Conservation (phyloP, 1,140 invertebrate genomes). For the Drosophila chauvacae region DNA sequence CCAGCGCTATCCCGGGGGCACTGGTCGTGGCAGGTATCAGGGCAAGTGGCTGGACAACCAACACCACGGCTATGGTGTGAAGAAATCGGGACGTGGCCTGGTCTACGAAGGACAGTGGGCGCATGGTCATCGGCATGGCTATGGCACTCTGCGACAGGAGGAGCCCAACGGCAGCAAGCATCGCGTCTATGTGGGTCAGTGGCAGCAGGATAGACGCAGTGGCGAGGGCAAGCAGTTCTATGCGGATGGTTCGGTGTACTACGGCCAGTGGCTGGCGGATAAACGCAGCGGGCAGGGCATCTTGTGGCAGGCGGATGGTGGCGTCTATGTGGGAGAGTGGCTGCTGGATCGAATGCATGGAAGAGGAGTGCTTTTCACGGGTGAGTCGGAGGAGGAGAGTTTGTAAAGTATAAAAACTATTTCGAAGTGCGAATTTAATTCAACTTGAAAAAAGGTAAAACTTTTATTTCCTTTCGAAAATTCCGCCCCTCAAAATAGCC, state of each 20-base stretch:
- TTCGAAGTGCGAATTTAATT: no score
- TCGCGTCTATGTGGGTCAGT: constrained; percentile 85
- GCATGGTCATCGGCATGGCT: constrained; percentile 86
- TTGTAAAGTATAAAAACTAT: no score
- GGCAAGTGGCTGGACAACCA: constrained; percentile 49
- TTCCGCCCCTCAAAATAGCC: constrained; percentile 46
- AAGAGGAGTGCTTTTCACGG: constrained; percentile 77
- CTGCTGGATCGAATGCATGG: constrained; percentile 83
- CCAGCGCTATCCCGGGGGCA: constrained; percentile 53
- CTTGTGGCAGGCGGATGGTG: constrained; percentile 85
- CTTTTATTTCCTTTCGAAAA: background rate
- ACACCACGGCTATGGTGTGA: constrained; percentile 59
- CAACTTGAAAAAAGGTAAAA: no score
- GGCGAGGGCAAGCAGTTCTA: constrained; percentile 84
- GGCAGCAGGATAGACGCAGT: constrained; percentile 84
- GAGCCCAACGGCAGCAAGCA: constrained; percentile 4
- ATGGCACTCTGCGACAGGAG: constrained; percentile 58
- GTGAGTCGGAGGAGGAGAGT: constrained; percentile 55
- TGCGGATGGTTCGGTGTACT: constrained; percentile 68
- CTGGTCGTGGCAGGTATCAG: constrained; percentile 50
- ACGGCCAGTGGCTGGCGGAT: constrained; percentile 85
- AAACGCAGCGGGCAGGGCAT: constrained; percentile 87
- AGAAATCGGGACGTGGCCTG: constrained; percentile 40
- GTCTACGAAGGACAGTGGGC: constrained; percentile 86
- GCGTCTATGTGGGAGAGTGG: constrained; percentile 86